A percentile compares a stretch with the other conserved stretches of the same genome.
Evolutionary conservation across 2,888 invertebrate species (phyloP).

Genomic region (Netelia melanura): DNA sequence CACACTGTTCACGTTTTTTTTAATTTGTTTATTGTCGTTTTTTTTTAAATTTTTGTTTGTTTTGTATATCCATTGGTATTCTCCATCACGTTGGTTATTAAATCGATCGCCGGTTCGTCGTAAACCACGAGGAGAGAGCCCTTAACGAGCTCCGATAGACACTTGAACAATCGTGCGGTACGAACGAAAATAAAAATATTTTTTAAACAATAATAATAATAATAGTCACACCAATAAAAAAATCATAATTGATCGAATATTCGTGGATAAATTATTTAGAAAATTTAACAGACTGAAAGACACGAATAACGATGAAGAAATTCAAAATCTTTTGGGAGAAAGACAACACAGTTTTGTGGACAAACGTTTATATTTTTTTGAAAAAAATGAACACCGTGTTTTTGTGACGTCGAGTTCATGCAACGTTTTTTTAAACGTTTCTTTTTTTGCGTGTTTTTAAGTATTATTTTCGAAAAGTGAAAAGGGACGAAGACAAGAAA

Average conservation of each 20-base stretch:
- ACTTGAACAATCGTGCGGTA: conserved; percentile 4
- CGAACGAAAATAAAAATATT: background rate
- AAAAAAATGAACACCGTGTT: too few species aligned
- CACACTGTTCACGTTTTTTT: conserved; percentile 43
- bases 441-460: background rate
- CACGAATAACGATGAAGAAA: too few species aligned
- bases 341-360: too few species aligned
- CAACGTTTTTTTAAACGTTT: background rate
- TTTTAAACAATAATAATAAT: background rate
- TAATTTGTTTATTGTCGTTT: too few species aligned
- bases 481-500: background rate
- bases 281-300: too few species aligned
- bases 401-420: too few species aligned
- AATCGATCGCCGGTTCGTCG: conserved; percentile 33
- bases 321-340: too few species aligned
- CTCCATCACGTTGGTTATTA: conserved; percentile 21
- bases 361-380: too few species aligned
- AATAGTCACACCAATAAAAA: conserved; percentile 23
- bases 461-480: background rate
- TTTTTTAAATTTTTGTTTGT: too few species aligned
- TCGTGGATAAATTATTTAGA: background rate
- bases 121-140: background rate
- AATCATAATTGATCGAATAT: background rate
- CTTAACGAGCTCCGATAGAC: background rate
- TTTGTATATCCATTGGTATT: conserved; percentile 46